A percentile compares a stretch with the other conserved stretches of the same genome.
Conservation (phyloP, 2,888 invertebrate species). For the Timema podura region DNA sequence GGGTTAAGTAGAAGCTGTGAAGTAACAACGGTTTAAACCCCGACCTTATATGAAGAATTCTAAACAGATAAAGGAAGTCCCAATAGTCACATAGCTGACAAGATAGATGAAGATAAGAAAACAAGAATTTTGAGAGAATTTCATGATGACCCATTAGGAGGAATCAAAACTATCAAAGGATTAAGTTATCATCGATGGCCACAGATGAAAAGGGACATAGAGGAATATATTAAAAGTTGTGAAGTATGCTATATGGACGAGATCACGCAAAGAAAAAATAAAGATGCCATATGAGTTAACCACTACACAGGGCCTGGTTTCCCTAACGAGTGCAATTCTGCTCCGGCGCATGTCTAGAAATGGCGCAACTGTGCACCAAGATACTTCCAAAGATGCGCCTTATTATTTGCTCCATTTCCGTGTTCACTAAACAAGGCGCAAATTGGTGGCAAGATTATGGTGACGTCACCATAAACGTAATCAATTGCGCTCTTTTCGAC, state of each 20-base stretch:
- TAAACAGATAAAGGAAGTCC: not conserved
- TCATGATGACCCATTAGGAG: slow-evolving; percentile 5
- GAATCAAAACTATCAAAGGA: slow-evolving; percentile 3
- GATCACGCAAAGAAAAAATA: not conserved
- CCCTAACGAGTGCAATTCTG: no score
- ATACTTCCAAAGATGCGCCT: no score
- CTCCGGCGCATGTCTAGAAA: no score
- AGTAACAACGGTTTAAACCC: not conserved
- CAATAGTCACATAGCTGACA: not conserved
- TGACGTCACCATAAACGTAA: no score
- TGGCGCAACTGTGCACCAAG: no score
- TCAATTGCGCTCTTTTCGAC: no score
- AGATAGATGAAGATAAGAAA: not conserved
- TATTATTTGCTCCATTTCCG: no score
- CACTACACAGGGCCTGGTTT: not conserved
- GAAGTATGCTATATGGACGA: not conserved
- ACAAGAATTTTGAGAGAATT: not conserved
- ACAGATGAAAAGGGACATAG: slow-evolving; percentile 9
- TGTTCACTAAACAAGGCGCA: no score
- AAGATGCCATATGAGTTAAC: not conserved
- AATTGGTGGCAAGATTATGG: no score
- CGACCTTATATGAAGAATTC: no score
- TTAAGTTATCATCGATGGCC: slow-evolving; percentile 11
- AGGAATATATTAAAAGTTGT: not conserved
- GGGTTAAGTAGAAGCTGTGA: slow-evolving; percentile 19